Evolutionary conservation across 2,113 vertebrate species (phyloP).

Genomic region (Mesembrinibis cayennensis): DNA sequence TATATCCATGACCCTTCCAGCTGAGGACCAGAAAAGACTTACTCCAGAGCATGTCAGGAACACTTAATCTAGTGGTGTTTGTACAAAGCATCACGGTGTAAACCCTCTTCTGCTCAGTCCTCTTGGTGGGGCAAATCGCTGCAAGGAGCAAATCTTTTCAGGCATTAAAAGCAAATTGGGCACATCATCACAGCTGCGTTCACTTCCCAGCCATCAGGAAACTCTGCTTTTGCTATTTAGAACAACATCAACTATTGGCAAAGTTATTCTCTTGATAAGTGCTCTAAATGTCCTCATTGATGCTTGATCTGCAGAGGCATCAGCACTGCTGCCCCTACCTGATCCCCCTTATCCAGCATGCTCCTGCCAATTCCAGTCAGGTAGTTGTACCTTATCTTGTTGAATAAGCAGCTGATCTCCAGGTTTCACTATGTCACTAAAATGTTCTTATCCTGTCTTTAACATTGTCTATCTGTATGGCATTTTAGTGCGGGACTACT

Average conservation of each 20-base stretch:
- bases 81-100: accelerated
- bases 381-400: not conserved
- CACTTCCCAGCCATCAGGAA: not conserved
- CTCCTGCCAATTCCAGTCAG: not conserved
- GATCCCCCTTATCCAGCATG: not conserved
- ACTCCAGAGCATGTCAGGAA: not conserved
- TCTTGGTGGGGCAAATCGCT: not conserved
- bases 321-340: not conserved
- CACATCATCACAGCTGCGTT: not conserved
- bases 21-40: not conserved
- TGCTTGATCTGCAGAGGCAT: not conserved
- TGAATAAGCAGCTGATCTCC: not conserved
- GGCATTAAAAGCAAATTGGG: not conserved
- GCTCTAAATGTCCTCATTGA: not conserved
- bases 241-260: not conserved
- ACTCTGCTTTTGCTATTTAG: not conserved
- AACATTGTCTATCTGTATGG: no score
- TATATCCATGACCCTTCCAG: not conserved
- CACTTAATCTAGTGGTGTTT: not conserved
- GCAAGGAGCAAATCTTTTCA: not conserved
- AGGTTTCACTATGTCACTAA: not conserved
- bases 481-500: no score
- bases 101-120: not conserved
- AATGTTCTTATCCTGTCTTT: not conserved
- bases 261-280: not conserved